A percentile compares a stretch with the other conserved stretches of the same genome.
phyloP scores from a whole-genome alignment of 2,888 invertebrate species.

The Athripsodes cinereus region DNA sequence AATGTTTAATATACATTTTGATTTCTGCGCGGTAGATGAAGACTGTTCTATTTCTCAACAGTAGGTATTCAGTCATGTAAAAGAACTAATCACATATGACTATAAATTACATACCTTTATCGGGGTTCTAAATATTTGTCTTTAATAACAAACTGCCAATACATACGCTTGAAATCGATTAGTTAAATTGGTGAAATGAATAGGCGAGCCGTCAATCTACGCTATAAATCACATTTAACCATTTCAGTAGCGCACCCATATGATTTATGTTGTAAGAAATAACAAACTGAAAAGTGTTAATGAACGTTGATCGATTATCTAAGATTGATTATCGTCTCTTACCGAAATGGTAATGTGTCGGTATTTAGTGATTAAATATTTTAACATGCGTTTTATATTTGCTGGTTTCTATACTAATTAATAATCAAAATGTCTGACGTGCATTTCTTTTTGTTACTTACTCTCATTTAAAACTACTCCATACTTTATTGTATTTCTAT shows the following conservation, averaged over 20 bases:
- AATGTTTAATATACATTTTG: too few species aligned
- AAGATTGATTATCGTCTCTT: not conserved
- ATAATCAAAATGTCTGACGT: not conserved
- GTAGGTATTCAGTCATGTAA: too few species aligned
- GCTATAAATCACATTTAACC: not conserved
- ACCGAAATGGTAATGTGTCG: slow-evolving; percentile 2
- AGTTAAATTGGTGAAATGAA: not conserved
- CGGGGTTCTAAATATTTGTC: too few species aligned
- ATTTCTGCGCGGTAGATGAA: too few species aligned
- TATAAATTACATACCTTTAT: too few species aligned
- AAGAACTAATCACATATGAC: too few species aligned
- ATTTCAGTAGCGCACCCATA: not conserved
- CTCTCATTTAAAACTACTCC: too few species aligned
- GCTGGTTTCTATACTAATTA: not conserved
- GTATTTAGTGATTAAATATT: slow-evolving; percentile 1
- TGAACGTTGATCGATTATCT: not conserved
- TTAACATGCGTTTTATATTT: not conserved
- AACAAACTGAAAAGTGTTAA: not conserved
- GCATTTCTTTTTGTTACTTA: too few species aligned
- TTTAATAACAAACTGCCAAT: too few species aligned
- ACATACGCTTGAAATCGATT: too few species aligned
- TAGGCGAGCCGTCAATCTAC: not conserved
- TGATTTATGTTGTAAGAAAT: not conserved
- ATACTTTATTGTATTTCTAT: too few species aligned
- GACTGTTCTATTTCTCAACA: too few species aligned